Base-by-base conservation (phyloP, 1,140 invertebrate genomes). In the Drosophila kohkoa region DNA sequence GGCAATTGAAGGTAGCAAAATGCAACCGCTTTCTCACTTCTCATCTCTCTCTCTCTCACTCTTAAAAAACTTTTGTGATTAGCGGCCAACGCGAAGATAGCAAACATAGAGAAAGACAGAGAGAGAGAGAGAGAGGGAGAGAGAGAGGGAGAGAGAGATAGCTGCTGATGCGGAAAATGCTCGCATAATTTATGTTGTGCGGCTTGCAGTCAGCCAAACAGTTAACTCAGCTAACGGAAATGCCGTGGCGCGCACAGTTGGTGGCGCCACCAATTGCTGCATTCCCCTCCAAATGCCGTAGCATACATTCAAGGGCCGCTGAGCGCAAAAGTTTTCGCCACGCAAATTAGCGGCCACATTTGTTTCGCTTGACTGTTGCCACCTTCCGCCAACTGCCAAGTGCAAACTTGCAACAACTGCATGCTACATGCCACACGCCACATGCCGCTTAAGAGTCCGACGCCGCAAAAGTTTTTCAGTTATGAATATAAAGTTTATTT, bases 401-500 rank as follows among this genome's bases (percentile, higher is more conserved):
- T 11, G 13, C n/a, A n/a, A 5, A 28, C 25, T 25, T 43, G 41
- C 11, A 8, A 38, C 35, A 38, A 10, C 35, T 32, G 16, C 57
- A 15, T 41, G 30, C 46, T 35, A 15, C 55, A 32, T 35, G 4
- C 38, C 20, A 15, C 55, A 15, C 30, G 32, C 48, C 25, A n/a
- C 57, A 32, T 35, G 7, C 41, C 30, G 59, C 68, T 57, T 58
- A 41, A 51, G 52, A 70, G 58, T 62, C 67, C 65, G 66, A 32
- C 41, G 58, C 59, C 63, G 64, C 69, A 80, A 87, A 85, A 88
- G 63, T 88, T 88, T 88, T 88, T 89, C 83, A 89, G 81, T 88
- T 88, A 89, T 88, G 85, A 88, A 89, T 88, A 88, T 88, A 88
- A 88, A 88, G 85, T 88, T 88, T 88, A 88, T 88, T 88, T 88